phyloP scores from a whole-genome alignment of 2,888 invertebrate genomes.

The Callimorpha dominula region DNA sequence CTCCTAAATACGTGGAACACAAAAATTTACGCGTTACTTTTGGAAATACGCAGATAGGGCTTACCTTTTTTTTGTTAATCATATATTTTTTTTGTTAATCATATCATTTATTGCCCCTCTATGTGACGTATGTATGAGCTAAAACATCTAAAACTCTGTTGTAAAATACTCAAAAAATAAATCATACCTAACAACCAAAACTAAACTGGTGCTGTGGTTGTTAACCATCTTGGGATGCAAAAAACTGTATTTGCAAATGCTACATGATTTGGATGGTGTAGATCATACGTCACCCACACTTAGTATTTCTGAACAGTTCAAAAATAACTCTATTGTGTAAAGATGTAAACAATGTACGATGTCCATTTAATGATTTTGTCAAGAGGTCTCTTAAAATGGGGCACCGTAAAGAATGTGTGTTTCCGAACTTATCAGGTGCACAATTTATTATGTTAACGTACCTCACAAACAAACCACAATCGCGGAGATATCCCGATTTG shows the following conservation, averaged over 20 bases:
- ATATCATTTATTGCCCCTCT: background rate
- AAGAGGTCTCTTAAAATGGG: background rate
- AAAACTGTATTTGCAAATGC: no score
- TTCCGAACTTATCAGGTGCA: constrained; percentile 3
- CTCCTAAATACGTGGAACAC: no score
- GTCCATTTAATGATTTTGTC: background rate
- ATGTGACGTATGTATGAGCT: background rate
- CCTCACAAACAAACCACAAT: constrained; percentile 43
- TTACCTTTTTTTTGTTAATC: background rate
- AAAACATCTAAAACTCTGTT: background rate
- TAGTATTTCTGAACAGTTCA: background rate
- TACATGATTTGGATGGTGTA: no score
- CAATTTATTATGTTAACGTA: constrained; percentile 22
- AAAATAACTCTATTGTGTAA: background rate
- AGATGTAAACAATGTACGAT: background rate
- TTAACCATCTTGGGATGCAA: no score
- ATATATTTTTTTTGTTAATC: background rate
- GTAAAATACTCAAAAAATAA: no score
- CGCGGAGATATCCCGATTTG: constrained; percentile 54
- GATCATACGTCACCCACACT: no score
- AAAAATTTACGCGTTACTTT: no score
- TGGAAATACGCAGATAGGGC: no score
- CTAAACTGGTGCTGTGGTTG: background rate
- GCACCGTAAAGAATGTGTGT: background rate
- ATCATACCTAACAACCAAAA: background rate